Evolutionary conservation across 2,888 invertebrate genomes (phyloP), one percentile per base, ranked within the genome.

Genomic region (Pelosia muscerda): DNA sequence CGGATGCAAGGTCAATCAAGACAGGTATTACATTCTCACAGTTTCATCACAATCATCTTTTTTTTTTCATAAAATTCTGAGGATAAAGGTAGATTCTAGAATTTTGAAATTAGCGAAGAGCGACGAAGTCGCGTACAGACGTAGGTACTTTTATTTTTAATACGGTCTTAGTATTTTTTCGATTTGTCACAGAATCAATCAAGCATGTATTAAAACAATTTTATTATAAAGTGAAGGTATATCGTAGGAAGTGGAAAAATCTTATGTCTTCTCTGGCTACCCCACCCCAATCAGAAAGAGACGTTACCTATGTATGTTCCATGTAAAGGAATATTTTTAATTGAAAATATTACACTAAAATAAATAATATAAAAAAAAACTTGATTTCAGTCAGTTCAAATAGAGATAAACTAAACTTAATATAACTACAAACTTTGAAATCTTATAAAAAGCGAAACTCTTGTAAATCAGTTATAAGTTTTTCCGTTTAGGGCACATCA

Each of bases 1-100:
- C 65, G 66, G 73, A 81, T 78, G 81, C 88, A 88, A 87, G 87
- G 87, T 85, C 84, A 81, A 70, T 68, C 72, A 68, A 75, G 74
- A 78, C 76, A 74, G 75, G 71, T 82, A 78, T 85, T 84, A 82
- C 83, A 80, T 84, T 75, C 76, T 73, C 77, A 66, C 28, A 77
- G 78, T 86, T 85, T 81, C 83, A 77, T 82, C 83, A 82, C 71
- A 78, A 74, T 71, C 66, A n/a, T n/a, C n/a, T n/a, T n/a, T 66
- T 66, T 34, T 75, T 57, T 68, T 71, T 63, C 80, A 0, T 38
- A 53, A 8, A 62, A 53, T 22, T 31, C 9, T 42, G 11, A 19
- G n/a, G n/a, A n/a, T n/a, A n/a, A n/a, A n/a, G 11, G 25, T 26
- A 49, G n/a, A 9, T 19, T 19, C 42, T 11, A 26, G 19, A 42